Evolutionary conservation across 2,888 invertebrate genomes (phyloP).

Genomic region (Sicus ferrugineus): DNA sequence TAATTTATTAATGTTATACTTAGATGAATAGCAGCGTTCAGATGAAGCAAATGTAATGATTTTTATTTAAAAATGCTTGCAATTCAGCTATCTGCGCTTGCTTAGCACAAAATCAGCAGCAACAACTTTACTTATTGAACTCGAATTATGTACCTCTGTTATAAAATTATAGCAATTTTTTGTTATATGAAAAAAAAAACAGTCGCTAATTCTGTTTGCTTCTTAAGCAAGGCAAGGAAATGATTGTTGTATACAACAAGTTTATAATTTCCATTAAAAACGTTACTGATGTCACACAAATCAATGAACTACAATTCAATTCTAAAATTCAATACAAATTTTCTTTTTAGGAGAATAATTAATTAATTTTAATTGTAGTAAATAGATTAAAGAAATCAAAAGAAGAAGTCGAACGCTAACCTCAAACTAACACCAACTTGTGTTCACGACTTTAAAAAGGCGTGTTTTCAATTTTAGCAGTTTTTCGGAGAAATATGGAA

Average conservation of each 20-base stretch:
- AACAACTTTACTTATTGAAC: conserved; percentile 14
- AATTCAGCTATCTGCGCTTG: neutral
- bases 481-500: neutral
- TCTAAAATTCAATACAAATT: too few relatives aligned
- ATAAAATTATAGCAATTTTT: neutral
- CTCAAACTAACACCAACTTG: conserved; percentile 16
- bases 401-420: too few relatives aligned
- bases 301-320: too few relatives aligned
- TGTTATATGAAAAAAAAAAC: conserved; percentile 3
- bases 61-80: neutral
- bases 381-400: too few relatives aligned
- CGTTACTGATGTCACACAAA: too few relatives aligned
- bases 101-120: conserved; percentile 12
- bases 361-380: too few relatives aligned
- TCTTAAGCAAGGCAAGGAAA: neutral
- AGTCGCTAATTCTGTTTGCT: neutral
- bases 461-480: too few relatives aligned
- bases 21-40: neutral
- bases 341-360: too few relatives aligned
- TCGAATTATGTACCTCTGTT: conserved; percentile 29
- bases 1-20: neutral
- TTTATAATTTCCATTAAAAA: too few relatives aligned
- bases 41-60: neutral
- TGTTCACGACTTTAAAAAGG: conserved; percentile 2
- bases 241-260: neutral